Conservation (phyloP, 1,140 invertebrate genomes). For the Cotesia chilonis region DNA sequence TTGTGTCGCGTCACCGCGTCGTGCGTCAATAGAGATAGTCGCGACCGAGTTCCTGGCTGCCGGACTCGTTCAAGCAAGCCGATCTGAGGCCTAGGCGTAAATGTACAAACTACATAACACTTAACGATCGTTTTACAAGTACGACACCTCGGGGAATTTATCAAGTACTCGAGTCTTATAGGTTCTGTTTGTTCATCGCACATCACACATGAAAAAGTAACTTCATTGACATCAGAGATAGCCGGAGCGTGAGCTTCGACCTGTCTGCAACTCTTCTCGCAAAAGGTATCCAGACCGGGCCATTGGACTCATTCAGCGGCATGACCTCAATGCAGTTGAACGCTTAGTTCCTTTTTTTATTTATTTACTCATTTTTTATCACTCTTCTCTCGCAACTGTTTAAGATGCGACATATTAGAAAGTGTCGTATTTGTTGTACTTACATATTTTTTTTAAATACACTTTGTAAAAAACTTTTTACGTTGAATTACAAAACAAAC, state of each 20-base stretch:
- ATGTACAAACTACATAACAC: constrained; percentile 36
- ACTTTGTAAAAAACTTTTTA: neutral
- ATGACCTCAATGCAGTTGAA: constrained; percentile 9
- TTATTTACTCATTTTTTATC: neutral
- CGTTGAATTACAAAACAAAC: no score
- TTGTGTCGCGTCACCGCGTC: constrained; percentile 1
- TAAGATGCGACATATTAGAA: neutral
- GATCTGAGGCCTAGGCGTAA: constrained; percentile 39
- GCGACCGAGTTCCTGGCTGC: constrained; percentile 49
- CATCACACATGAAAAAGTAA: neutral
- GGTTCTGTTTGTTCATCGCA: no score
- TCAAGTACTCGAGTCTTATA: neutral
- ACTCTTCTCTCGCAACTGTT: neutral
- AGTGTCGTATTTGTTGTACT: neutral
- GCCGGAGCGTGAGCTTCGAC: neutral
- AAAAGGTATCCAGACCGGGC: constrained; percentile 12
- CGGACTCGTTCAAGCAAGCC: neutral
- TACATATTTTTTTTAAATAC: neutral
- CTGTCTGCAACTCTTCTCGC: constrained; percentile 8
- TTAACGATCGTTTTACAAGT: neutral
- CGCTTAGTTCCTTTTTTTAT: neutral
- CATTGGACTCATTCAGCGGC: constrained; percentile 27
- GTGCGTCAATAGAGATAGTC: constrained; percentile 21
- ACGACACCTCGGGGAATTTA: constrained; percentile 8
- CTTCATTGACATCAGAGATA: constrained; percentile 13